These are phyloP conservation scores for Rhamphomyia laevipes DNA, from an alignment of 2,888 invertebrate species.

Conservation along the genomic window DNA sequence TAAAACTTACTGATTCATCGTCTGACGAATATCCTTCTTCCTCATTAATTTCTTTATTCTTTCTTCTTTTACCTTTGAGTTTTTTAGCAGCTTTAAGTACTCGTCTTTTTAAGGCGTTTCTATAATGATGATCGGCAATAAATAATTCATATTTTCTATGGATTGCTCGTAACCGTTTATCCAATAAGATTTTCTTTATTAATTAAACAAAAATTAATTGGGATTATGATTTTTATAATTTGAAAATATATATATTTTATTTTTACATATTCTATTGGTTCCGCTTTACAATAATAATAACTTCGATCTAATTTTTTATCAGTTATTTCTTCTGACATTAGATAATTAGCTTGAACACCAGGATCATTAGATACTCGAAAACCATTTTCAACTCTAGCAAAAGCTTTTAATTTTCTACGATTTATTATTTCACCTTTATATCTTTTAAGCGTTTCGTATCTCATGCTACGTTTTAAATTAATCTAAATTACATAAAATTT, in stretches of 20 bases:
- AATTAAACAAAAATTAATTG: background rate
- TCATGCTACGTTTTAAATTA: slow-evolving; percentile 1
- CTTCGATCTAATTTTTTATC: slow-evolving; percentile 11
- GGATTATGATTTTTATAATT: background rate
- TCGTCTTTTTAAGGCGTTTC: too few relatives aligned
- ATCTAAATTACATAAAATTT: background rate
- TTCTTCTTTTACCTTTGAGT: too few relatives aligned
- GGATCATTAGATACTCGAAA: background rate
- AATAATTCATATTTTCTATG: slow-evolving; percentile 2
- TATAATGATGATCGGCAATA: too few relatives aligned
- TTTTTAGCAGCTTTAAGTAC: too few relatives aligned
- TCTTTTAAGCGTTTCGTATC: slow-evolving; percentile 1
- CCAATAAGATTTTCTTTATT: slow-evolving; percentile 1
- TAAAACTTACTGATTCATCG: too few relatives aligned
- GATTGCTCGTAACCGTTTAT: slow-evolving; percentile 7
- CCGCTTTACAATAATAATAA: slow-evolving; percentile 5
- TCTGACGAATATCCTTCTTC: too few relatives aligned
- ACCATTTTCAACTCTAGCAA: background rate
- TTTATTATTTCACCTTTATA: background rate
- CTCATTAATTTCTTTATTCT: too few relatives aligned
- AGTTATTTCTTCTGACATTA: slow-evolving; percentile 1
- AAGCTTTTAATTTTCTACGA: slow-evolving; percentile 2
- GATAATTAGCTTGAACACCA: background rate
- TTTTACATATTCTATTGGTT: slow-evolving; percentile 7
- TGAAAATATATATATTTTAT: too few relatives aligned